Conservation (phyloP, 2,113 vertebrate genomes). For the Tragelaphus scriptus region DNA sequence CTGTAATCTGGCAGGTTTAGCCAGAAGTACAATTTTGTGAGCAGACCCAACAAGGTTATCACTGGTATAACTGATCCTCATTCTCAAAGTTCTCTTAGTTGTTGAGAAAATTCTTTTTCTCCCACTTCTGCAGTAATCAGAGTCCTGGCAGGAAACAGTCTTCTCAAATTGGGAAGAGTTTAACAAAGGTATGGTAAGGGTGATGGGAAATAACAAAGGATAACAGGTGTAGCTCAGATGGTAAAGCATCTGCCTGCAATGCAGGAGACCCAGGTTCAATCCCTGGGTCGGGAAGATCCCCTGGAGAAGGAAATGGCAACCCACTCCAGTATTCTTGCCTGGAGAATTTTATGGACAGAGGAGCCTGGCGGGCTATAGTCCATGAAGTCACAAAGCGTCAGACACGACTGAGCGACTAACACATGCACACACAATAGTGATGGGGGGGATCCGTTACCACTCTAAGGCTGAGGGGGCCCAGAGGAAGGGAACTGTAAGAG, state of each 20-base stretch:
- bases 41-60: neutral
- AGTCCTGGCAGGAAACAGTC: neutral
- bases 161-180: neutral
- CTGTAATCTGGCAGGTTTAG: neutral
- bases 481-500: neutral
- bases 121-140: neutral
- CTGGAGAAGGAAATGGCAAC: neutral
- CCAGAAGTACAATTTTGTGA: neutral
- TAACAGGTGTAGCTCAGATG: neutral
- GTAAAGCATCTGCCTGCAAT: neutral
- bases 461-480: neutral
- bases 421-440: neutral
- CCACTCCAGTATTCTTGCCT: neutral
- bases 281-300: fast-evolving
- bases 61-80: neutral
- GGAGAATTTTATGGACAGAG: neutral
- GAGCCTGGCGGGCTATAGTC: neutral
- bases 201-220: neutral
- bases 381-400: neutral
- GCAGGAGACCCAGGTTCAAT: neutral
- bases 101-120: neutral
- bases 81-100: neutral
- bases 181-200: neutral
- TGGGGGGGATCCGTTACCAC: neutral
- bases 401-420: neutral